Base-by-base conservation (phyloP, 2,797 vertebrate species). In the Synaphobranchus kaupii region DNA sequence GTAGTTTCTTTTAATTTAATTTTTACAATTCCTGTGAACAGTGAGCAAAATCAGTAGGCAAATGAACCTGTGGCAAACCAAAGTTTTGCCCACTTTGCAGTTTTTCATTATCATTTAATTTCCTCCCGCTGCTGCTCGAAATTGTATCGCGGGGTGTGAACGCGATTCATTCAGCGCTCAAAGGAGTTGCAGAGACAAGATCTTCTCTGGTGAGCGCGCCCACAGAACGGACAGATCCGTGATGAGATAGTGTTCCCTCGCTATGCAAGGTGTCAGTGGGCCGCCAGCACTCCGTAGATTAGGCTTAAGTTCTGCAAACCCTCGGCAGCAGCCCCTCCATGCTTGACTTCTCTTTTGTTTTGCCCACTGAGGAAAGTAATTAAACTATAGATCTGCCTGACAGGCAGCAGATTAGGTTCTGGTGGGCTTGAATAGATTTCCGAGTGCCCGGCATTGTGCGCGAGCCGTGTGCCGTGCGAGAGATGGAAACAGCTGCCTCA, bases 281-380 rank as follows among this genome's bases (percentile, higher is more conserved):
- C 86, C 22, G 28, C 86, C 47, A 84, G 25, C 34, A 4, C 15
- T 28, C 56, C 39, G 28, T 6, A 58, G 85, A 48, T 71, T 73
- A 48, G 10, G 47, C 28, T 28, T 56, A 86, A 34, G 56, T 48
- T 83, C 86, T 52, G 22, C 47, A 48, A 34, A 31, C 47, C 22
- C 60, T 60, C 87, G 2, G 47, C 31, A 34, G 86, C 76, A 28
- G 66, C 47, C 25, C 54, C 50, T 88, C 68, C 54, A 85, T 80
- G 83, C 83, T 85, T 88, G 60, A 87, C 83, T 84, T 88, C 84
- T 52, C 84, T 48, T 73, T 85, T 66, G 28, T 66, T 52, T 52
- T 48, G 84, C 63, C n/a, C 60, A 48, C 0, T 73, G 80, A 83
- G 85, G 63, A 66, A 81, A 83, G 31, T 83, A 86, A 86, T 86